Base-by-base conservation (phyloP, 2,888 invertebrate genomes). In the Nebria salina region DNA sequence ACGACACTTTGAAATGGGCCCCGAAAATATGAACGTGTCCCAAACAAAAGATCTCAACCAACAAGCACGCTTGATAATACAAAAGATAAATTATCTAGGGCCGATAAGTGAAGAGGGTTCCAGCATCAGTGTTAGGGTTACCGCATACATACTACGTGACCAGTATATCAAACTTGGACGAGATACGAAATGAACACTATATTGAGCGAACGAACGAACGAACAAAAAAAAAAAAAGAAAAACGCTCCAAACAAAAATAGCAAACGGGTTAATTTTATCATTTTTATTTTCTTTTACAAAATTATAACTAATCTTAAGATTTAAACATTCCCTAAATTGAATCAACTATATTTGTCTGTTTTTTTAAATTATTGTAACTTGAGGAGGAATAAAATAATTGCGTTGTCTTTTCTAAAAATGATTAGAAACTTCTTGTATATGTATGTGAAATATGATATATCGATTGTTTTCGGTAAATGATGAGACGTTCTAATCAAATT, bases 1-100 rank as follows among this genome's bases (percentile, higher is more conserved):
- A 13, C 11, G 54, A 54, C 54, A 54, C 54, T 54, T 54, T 8
- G 54, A 34, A 34, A 54, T 54, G 54, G 54, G 11, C 13, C 54
- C 54, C 54, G 54, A 70, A 11, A 20, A 70, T 26, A 87, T 86
- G 84, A 85, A 85, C 84, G 85, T 84, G 84, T 84, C 78, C 82
- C 83, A 83, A 85, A 85, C 85, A 85, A 86, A 85, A 85, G 85
- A 85, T 84, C 84, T 85, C 85, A 85, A 85, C 84, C 85, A 82
- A 83, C 81, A 83, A 85, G 81, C 82, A 84, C 84, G 85, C 85
- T 84, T 84, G 85, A 85, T 84, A 85, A 86, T 86, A 86, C 86
- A 86, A 86, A 86, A 86, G 86, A 87, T 86, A 86, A 86, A 86
- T 86, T 86, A 86, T 86, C 85, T 83, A 83, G 84, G 84, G 83